Percentiles rank a stretch among this genome's conserved stretches.
Evolutionary conservation across 2,113 vertebrate species (phyloP).

Genomic region (Dicaeum eximium): DNA sequence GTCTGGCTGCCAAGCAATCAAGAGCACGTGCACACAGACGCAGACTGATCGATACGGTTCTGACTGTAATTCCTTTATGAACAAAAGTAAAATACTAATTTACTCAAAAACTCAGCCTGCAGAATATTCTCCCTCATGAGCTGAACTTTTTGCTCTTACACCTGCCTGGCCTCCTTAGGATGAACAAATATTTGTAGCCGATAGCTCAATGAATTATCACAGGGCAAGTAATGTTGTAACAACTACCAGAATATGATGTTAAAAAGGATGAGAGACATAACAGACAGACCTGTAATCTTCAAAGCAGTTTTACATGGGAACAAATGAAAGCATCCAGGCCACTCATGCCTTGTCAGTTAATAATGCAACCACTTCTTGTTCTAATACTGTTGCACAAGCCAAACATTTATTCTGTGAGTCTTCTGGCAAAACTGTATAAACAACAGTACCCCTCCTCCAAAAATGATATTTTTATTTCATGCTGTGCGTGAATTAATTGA

Average conservation of each 20-base stretch:
- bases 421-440: not conserved
- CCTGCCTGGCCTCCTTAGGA: not conserved
- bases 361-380: constrained; percentile 4
- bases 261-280: constrained; percentile 38
- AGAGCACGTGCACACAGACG: not conserved
- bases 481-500: constrained; percentile 32
- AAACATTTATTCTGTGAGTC: not conserved
- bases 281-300: constrained; percentile 29
- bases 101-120: constrained; percentile 26
- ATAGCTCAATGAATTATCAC: constrained; percentile 51
- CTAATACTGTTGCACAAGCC: constrained; percentile 29
- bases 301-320: not conserved
- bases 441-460: constrained; percentile 10
- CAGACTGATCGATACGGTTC: constrained; percentile 16
- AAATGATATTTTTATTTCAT: constrained; percentile 29
- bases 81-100: constrained; percentile 59
- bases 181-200: constrained; percentile 60
- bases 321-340: not conserved
- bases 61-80: constrained; percentile 26
- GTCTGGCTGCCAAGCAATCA: constrained; percentile 38
- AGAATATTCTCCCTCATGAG: not conserved
- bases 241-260: constrained; percentile 39
- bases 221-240: constrained; percentile 15
- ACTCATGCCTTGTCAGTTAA: constrained; percentile 45
- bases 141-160: constrained; percentile 37